Evolutionary conservation across 2,888 invertebrate species (phyloP).

Genomic region (Tribolium freemani): DNA sequence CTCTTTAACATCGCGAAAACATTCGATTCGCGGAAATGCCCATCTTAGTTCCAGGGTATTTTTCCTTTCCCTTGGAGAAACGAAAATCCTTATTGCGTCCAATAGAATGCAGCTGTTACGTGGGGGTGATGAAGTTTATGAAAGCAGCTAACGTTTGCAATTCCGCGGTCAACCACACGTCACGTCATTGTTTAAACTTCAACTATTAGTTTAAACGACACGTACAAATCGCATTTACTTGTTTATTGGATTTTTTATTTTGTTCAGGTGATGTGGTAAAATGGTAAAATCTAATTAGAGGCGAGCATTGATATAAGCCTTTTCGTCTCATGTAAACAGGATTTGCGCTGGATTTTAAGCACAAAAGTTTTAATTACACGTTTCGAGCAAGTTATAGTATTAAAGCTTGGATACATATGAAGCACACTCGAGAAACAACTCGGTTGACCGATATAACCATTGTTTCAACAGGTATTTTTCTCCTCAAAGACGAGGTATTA

Average conservation of each 20-base stretch:
- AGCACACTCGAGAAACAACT: not conserved
- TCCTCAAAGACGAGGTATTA: slow-evolving; percentile 13
- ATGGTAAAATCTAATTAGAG: not conserved
- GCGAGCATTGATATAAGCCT: not conserved
- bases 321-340: slow-evolving; percentile 18
- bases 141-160: slow-evolving; percentile 27
- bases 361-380: slow-evolving; percentile 13
- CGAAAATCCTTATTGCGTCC: slow-evolving; percentile 51
- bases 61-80: slow-evolving; percentile 42
- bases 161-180: slow-evolving; percentile 11
- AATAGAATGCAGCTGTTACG: slow-evolving; percentile 52
- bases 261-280: not conserved
- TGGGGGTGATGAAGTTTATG: slow-evolving; percentile 50
- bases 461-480: slow-evolving; percentile 19
- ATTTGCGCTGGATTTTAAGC: slow-evolving; percentile 14
- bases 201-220: not conserved
- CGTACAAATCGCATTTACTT: not conserved
- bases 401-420: not conserved
- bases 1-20: too few species aligned
- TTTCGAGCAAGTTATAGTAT: not conserved
- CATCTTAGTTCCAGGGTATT: not conserved
- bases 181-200: slow-evolving; percentile 5
- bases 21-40: not conserved
- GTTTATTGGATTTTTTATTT: not conserved
- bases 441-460: not conserved